These are phyloP conservation scores for Euura saliciscinereae DNA, from an alignment of 1,140 invertebrate genomes.

Conservation along the genomic window DNA sequence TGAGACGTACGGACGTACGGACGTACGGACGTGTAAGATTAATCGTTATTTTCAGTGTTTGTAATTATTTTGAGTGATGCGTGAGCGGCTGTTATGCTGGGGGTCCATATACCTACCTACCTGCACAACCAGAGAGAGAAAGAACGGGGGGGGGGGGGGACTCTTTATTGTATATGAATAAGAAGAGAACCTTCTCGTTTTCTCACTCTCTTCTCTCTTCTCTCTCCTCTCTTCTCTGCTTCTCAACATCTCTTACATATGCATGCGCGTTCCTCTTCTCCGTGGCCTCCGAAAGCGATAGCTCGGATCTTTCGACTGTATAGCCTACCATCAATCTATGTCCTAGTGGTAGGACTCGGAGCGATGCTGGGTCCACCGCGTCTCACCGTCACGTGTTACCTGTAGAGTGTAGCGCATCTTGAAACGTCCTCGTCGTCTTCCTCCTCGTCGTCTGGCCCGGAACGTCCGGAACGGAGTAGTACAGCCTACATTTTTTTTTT, in stretches of 20 bases:
- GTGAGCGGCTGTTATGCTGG: slow-evolving; percentile 10
- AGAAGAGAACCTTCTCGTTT: no score
- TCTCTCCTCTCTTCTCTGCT: no score
- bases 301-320: slow-evolving; percentile 18
- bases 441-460: slow-evolving; percentile 1
- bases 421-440: background rate
- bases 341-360: slow-evolving; percentile 11
- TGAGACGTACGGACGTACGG: background rate
- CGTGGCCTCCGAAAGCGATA: slow-evolving; percentile 27
- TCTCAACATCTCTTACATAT: background rate
- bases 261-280: background rate
- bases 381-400: slow-evolving; percentile 15
- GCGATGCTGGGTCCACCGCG: background rate
- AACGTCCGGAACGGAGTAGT: background rate
- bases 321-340: slow-evolving; percentile 37
- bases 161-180: slow-evolving; percentile 10
- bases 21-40: slow-evolving; percentile 32
- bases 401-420: slow-evolving; percentile 12
- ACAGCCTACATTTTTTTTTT: no score
- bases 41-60: slow-evolving; percentile 42
- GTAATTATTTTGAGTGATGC: slow-evolving; percentile 40
- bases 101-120: background rate
- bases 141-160: background rate
- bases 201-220: background rate
- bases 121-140: no score